Evolutionary conservation across 2,113 vertebrate species (phyloP).

Genomic region (Myanophis thanlyinensis): DNA sequence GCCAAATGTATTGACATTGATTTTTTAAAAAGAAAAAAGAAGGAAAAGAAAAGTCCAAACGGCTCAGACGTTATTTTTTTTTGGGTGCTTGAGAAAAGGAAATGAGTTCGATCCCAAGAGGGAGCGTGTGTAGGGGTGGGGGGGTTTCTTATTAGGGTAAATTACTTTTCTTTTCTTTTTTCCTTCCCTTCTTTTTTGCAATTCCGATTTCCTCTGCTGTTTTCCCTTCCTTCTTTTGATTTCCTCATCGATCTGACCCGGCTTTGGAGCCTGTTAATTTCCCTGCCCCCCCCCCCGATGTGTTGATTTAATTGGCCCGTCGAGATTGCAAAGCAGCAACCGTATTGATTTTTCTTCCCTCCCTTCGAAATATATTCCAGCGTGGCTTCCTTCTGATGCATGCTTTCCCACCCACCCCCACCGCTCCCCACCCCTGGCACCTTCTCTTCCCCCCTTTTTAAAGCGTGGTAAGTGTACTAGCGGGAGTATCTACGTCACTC

Average conservation of each 20-base stretch:
- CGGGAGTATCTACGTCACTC: background rate
- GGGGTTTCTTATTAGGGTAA: background rate
- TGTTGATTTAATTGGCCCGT: slow-evolving; percentile 16
- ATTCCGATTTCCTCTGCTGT: background rate
- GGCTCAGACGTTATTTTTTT: background rate
- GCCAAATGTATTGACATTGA: background rate
- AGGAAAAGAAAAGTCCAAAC: background rate
- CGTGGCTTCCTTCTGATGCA: slow-evolving; percentile 16
- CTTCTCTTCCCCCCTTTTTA: background rate
- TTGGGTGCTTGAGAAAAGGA: slow-evolving; percentile 17
- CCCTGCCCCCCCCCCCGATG: background rate
- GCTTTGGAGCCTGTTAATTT: background rate
- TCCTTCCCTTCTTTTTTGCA: background rate
- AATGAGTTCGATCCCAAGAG: background rate
- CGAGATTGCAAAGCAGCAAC: slow-evolving; percentile 2
- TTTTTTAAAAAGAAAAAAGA: background rate
- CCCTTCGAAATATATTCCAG: background rate
- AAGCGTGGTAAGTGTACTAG: background rate
- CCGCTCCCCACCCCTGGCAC: no score
- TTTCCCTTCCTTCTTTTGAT: accelerated
- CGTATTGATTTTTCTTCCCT: background rate
- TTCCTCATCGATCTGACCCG: background rate
- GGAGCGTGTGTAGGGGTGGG: background rate
- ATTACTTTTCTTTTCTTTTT: background rate
- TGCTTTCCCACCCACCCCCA: background rate